phyloP scores from a whole-genome alignment of 2,888 invertebrate genomes.

The Magallana nippona region DNA sequence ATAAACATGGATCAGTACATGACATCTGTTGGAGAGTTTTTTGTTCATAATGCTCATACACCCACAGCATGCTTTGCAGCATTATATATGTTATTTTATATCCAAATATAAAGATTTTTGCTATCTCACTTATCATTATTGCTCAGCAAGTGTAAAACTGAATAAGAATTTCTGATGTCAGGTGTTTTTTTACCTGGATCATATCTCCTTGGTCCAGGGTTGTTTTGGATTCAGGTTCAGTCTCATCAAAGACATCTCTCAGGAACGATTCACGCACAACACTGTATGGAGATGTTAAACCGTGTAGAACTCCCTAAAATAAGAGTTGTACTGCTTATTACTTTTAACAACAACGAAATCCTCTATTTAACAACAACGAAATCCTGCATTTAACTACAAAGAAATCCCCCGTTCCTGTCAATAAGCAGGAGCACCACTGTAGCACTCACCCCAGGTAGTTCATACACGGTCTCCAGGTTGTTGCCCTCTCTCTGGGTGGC shows the following conservation, averaged over 20 bases:
- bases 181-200: conserved; percentile 64
- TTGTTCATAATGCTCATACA: no score
- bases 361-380: background rate
- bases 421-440: no score
- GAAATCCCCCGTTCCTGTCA: background rate
- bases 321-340: background rate
- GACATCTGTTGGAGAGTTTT: no score
- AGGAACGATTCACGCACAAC: conserved; percentile 72
- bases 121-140: no score
- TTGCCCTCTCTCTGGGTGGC: conserved; percentile 61
- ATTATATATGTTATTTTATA: no score
- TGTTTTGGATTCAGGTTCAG: conserved; percentile 51
- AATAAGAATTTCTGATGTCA: no score
- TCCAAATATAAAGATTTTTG: no score
- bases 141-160: no score
- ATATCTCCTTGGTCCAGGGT: conserved; percentile 70
- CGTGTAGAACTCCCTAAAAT: conserved; percentile 71
- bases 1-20: no score
- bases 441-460: conserved; percentile 71
- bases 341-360: background rate
- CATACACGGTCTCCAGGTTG: conserved; percentile 60
- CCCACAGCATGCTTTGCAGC: no score
- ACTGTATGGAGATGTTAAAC: conserved; percentile 68
- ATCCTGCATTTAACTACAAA: background rate
- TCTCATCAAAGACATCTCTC: conserved; percentile 67